Evolutionary conservation across 2,888 invertebrate species (phyloP).

Genomic region (Melanostoma mellinum): DNA sequence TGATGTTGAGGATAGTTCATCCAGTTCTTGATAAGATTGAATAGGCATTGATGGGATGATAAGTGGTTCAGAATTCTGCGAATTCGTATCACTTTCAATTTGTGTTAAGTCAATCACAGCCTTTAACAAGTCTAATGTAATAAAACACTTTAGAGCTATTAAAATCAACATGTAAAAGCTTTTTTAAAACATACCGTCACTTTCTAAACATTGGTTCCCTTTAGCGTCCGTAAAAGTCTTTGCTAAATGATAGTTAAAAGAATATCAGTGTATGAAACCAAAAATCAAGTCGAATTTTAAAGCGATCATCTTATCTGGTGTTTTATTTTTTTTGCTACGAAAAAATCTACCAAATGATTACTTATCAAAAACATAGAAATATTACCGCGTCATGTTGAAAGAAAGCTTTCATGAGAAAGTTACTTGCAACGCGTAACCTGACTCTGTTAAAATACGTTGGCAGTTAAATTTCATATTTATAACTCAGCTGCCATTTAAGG

Average conservation of each 20-base stretch:
- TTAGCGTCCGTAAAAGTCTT: slow-evolving; percentile 75
- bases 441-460: too few species aligned
- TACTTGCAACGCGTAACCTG: too few species aligned
- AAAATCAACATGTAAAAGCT: not conserved
- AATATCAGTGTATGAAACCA: not conserved
- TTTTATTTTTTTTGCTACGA: too few species aligned
- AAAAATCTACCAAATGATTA: too few species aligned
- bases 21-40: not conserved
- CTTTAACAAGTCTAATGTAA: slow-evolving; percentile 9
- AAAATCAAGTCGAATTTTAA: not conserved
- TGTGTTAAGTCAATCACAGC: slow-evolving; percentile 49
- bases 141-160: not conserved
- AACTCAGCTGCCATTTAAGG: too few species aligned
- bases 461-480: too few species aligned
- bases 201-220: slow-evolving; percentile 4
- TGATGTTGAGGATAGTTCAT: slow-evolving; percentile 3
- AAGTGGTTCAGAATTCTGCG: slow-evolving; percentile 2
- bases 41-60: not conserved
- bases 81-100: slow-evolving; percentile 31
- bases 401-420: too few species aligned
- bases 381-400: too few species aligned
- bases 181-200: slow-evolving; percentile 20
- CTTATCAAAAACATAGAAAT: too few species aligned
- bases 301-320: too few species aligned
- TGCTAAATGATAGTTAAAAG: slow-evolving; percentile 75